A percentile compares a stretch with the other conserved stretches of the same genome.
Evolutionary conservation across 2,113 vertebrate genomes (phyloP).

Genomic region (Anas platyrhynchos): DNA sequence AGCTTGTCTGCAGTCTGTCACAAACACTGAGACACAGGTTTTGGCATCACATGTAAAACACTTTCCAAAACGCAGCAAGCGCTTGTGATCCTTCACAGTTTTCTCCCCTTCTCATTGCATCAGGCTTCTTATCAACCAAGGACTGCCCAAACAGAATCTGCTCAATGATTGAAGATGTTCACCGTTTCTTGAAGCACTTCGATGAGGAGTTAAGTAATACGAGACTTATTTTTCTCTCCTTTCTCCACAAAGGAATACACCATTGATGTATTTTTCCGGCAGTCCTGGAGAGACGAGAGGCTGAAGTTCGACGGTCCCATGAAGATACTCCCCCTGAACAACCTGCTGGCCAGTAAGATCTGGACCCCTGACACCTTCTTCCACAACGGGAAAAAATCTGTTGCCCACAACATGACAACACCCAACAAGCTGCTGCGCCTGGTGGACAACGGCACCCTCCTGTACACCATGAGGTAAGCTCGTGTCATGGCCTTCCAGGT

Average conservation of each 20-base stretch:
- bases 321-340: slow-evolving; percentile 95
- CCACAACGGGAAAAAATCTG: slow-evolving; percentile 97
- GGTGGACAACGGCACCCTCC: slow-evolving; percentile 93
- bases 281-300: slow-evolving; percentile 96
- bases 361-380: slow-evolving; percentile 99
- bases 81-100: neutral
- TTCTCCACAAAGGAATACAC: slow-evolving; percentile 89
- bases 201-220: neutral
- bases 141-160: neutral
- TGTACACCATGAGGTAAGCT: slow-evolving; percentile 97
- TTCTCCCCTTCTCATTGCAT: neutral
- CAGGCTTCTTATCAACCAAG: rapidly evolving
- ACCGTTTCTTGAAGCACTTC: neutral
- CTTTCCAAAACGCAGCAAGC: neutral
- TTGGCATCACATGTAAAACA: neutral
- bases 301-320: slow-evolving; percentile 97
- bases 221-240: neutral
- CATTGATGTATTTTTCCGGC: slow-evolving; percentile 98
- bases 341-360: slow-evolving; percentile 97
- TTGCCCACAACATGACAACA: slow-evolving; percentile 98
- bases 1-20: neutral
- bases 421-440: slow-evolving; percentile 96
- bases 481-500: neutral
- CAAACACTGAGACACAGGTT: neutral
- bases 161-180: neutral